These are phyloP conservation scores for Frieseomelitta varia DNA, from an alignment of 1,140 invertebrate genomes.

Conservation along the genomic window DNA sequence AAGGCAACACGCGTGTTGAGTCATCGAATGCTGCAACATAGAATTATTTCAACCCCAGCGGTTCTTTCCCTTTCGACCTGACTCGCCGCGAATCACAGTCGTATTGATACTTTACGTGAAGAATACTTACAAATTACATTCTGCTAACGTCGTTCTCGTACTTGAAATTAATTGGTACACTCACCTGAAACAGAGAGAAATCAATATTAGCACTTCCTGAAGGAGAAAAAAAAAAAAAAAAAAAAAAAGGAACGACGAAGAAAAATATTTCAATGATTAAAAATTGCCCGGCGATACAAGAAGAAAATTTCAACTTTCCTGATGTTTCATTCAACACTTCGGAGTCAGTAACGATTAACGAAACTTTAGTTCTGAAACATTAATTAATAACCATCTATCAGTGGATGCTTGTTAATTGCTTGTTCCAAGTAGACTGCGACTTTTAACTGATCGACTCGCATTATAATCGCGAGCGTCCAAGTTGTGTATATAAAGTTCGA, in stretches of 20 bases:
- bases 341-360: neutral
- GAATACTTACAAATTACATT: neutral
- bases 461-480: neutral
- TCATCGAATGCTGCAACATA: neutral
- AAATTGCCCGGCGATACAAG: neutral
- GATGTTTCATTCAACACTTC: no score
- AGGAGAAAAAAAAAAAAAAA: neutral
- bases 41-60: neutral
- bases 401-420: neutral
- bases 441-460: neutral
- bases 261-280: neutral
- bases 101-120: neutral
- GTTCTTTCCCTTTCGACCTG: neutral
- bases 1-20: neutral
- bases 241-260: neutral
- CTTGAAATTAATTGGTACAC: constrained; percentile 1
- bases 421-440: neutral
- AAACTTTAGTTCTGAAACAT: neutral
- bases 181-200: constrained; percentile 29
- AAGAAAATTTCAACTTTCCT: neutral
- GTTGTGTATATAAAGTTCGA: neutral
- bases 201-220: neutral
- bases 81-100: no score
- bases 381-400: neutral
- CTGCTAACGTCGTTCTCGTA: no score